Percentiles rank a stretch among this genome's conserved stretches.
Evolutionary conservation across 2,113 vertebrate species (phyloP).

Genomic region (Bufo gargarizans): DNA sequence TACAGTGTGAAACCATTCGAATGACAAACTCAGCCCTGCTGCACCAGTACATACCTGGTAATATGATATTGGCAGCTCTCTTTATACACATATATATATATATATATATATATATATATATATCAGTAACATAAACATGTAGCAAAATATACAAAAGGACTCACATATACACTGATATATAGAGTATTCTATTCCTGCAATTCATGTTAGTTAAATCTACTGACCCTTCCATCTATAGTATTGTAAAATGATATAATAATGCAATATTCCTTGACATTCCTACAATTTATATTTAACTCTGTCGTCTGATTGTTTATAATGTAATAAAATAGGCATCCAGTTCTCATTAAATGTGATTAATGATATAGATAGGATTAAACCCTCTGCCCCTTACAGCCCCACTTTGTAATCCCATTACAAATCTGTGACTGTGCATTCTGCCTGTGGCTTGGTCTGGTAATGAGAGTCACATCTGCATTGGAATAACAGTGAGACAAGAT

Average conservation of each 20-base stretch:
- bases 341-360: neutral
- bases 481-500: slow-evolving; percentile 1
- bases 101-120: too few relatives aligned
- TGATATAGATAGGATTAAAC: neutral
- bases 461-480: slow-evolving; percentile 52
- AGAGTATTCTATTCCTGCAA: too few relatives aligned
- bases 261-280: neutral
- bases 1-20: too few relatives aligned
- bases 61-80: too few relatives aligned
- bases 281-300: neutral
- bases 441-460: neutral
- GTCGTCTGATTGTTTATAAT: too few relatives aligned
- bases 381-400: neutral
- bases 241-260: neutral
- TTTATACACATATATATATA: too few relatives aligned
- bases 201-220: neutral
- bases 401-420: slow-evolving; percentile 23
- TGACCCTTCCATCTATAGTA: neutral
- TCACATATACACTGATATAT: too few relatives aligned
- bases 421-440: slow-evolving; percentile 4
- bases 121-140: too few relatives aligned
- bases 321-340: neutral
- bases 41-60: too few relatives aligned
- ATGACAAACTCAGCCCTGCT: too few relatives aligned
- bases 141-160: too few relatives aligned